Evolutionary conservation across 2,113 vertebrate species (phyloP).

Genomic region (Corvus hawaiiensis): DNA sequence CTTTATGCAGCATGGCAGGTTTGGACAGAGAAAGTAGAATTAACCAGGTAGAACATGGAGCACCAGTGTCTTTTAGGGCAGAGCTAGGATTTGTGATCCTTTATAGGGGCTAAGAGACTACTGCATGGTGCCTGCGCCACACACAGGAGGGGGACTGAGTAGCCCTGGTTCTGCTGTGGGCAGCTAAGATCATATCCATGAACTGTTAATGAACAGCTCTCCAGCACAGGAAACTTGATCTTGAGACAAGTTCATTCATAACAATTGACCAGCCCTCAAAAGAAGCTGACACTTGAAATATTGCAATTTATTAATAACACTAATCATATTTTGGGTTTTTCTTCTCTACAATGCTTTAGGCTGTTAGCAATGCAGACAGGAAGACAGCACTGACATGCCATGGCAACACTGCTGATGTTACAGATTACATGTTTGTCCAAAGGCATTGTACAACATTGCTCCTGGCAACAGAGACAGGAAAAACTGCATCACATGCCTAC

Average conservation of each 20-base stretch:
- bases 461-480: not conserved
- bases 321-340: not conserved
- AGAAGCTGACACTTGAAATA: not conserved
- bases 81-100: not conserved
- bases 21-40: not conserved
- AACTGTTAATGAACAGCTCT: not conserved
- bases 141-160: accelerated
- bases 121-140: accelerated
- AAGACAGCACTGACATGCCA: not conserved
- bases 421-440: not conserved
- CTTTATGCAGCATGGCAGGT: not conserved
- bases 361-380: not conserved
- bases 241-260: not conserved
- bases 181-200: not conserved
- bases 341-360: not conserved
- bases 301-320: not conserved
- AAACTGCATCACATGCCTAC: not conserved
- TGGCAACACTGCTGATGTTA: not conserved
- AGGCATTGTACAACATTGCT: not conserved
- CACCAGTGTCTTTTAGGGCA: not conserved
- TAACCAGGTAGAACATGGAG: not conserved
- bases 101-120: not conserved
- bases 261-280: not conserved
- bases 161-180: not conserved
- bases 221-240: not conserved